Percentiles rank a stretch among this genome's conserved stretches.
phyloP scores from a whole-genome alignment of 1,140 invertebrate species.

The Hylaeus anthracinus region DNA sequence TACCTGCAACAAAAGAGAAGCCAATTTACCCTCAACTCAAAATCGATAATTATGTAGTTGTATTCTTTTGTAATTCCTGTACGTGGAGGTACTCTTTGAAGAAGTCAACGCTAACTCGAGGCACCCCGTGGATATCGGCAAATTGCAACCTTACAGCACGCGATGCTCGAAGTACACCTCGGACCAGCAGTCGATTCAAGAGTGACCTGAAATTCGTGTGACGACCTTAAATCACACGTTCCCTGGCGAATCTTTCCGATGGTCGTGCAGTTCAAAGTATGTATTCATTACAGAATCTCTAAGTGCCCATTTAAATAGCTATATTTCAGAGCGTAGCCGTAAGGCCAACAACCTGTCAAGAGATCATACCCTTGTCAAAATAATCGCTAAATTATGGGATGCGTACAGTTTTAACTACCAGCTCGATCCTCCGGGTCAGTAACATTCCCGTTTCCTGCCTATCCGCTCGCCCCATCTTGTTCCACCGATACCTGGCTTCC shows the following conservation, averaged over 20 bases:
- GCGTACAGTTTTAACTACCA: constrained; percentile 72
- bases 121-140: not conserved
- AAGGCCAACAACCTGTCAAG: constrained; percentile 75
- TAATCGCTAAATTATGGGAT: constrained; percentile 80
- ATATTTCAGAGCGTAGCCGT: constrained; percentile 71
- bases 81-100: too few species aligned
- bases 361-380: constrained; percentile 80
- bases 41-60: too few species aligned
- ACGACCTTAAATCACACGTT: constrained; percentile 19
- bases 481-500: constrained; percentile 51
- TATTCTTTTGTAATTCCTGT: too few species aligned
- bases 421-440: constrained; percentile 60
- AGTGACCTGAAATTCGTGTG: not conserved
- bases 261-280: constrained; percentile 49
- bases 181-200: not conserved
- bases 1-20: too few species aligned
- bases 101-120: not conserved
- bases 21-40: too few species aligned
- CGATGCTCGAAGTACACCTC: not conserved
- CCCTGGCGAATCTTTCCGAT: not conserved
- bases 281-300: constrained; percentile 62
- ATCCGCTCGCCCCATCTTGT: constrained; percentile 66
- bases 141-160: not conserved
- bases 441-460: constrained; percentile 71
- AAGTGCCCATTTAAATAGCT: constrained; percentile 73